Base-by-base conservation (phyloP, 2,113 vertebrate genomes). In the Serinus canaria region DNA sequence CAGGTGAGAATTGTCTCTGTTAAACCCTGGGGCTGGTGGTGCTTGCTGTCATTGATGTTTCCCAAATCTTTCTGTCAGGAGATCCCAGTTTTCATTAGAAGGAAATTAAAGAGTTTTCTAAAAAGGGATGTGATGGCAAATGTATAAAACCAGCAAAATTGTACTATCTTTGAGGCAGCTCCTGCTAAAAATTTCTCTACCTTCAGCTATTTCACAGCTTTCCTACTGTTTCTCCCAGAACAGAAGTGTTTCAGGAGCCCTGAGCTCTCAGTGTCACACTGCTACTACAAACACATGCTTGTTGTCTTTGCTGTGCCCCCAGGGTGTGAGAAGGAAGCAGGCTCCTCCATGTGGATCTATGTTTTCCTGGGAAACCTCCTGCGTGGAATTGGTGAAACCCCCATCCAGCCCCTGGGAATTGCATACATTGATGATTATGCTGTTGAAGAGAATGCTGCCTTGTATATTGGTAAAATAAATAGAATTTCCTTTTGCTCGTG, bases 351-450 rank as follows among this genome's bases (percentile, higher is more conserved):
- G 98, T 99, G 99, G 99, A 95, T 99, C 62, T 99, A 98, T 10
- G 98, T 99, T 52, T 98, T 99, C 43, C 83, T 99, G 11, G 99
- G 99, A 43, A 99, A 99, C 92, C 98, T 99, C 95, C 93, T 99
- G 53, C 98, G 99, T 76, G 99, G 99, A 52, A 98, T 99, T 49
- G 99, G 99, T 56, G 99, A 99, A 94, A 99, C 99, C 27, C 99
- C 99, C 7, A 98, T 99, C 91, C 98, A 99, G 96, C 99, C 99
- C 22, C 93, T 99, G 80, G 99, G 99, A 31, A 97, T 99, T 25
- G 96, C 99, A 59, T 99, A 99, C 78, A 97, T 99, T 27, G 99
- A 99, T 93, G 99, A 99, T 96, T 99, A 99, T 72, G 97, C 99
- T 67, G 94, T 84, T 60, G 98, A 99, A 89, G 98, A 99, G 72